phyloP scores from a whole-genome alignment of 1,140 invertebrate genomes.

The Oncopodura yosiiana region DNA sequence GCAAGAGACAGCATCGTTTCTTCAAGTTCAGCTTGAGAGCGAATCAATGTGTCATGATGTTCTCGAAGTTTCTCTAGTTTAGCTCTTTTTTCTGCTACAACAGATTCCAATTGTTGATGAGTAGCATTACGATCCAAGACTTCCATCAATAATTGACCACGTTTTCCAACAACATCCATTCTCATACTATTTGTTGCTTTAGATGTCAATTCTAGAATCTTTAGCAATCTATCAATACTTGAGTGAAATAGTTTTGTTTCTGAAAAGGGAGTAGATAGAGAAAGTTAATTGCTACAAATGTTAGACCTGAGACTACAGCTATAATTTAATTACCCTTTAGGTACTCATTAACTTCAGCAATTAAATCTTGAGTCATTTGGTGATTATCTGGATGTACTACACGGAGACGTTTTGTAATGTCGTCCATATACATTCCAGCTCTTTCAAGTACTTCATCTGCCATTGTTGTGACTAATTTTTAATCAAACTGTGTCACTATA shows the following conservation, averaged over 20 bases:
- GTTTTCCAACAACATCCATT: conserved; percentile 27
- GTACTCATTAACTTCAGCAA: conserved; percentile 25
- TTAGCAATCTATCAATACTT: conserved; percentile 15
- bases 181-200: conserved; percentile 11
- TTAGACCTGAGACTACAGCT: background rate
- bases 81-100: conserved; percentile 20
- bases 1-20: conserved; percentile 20
- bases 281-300: background rate
- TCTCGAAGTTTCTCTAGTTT: conserved; percentile 22
- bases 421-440: conserved; percentile 27
- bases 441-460: background rate
- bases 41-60: conserved; percentile 18
- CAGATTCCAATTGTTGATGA: conserved; percentile 17
- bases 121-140: conserved; percentile 18
- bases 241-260: conserved; percentile 17
- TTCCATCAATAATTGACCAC: conserved; percentile 20
- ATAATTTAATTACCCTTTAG: conserved; percentile 17
- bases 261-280: background rate
- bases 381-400: conserved; percentile 31
- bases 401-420: conserved; percentile 25
- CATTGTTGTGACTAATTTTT: too few species aligned
- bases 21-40: conserved; percentile 23
- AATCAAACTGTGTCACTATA: too few species aligned
- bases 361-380: conserved; percentile 27
- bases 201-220: conserved; percentile 9